These are phyloP conservation scores for Rhamnusium bicolor DNA, from an alignment of 2,888 invertebrate genomes.

Conservation along the genomic window DNA sequence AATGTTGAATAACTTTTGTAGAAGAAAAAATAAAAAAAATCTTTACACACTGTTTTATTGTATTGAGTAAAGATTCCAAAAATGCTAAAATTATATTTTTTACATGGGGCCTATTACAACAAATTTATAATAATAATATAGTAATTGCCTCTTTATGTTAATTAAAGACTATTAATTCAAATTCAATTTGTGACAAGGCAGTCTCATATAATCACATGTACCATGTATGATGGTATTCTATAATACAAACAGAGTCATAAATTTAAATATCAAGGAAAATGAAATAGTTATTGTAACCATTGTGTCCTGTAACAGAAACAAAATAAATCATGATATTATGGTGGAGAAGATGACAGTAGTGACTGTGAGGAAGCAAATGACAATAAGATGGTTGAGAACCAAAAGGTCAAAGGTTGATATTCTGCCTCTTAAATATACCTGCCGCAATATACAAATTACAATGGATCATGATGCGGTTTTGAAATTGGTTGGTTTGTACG, in stretches of 20 bases:
- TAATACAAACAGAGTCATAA: neutral
- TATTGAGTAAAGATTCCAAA: no score
- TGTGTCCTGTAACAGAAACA: constrained; percentile 9
- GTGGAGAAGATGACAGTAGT: constrained; percentile 23
- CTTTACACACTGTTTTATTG: no score
- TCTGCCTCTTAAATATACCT: constrained; percentile 37
- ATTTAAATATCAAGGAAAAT: constrained; percentile 6
- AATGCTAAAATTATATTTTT: no score
- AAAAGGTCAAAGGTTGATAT: constrained; percentile 34
- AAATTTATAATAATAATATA: no score
- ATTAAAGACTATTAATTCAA: no score
- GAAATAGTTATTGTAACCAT: constrained; percentile 11
- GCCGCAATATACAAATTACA: constrained; percentile 16
- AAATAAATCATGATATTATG: constrained; percentile 27
- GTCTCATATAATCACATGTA: no score
- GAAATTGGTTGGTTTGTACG: neutral
- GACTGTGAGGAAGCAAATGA: constrained; percentile 30
- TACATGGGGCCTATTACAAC: no score
- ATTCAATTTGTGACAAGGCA: no score
- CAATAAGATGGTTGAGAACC: constrained; percentile 24
- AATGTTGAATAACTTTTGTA: no score
- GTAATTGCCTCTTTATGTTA: no score
- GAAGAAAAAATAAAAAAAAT: no score
- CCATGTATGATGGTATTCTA: neutral
- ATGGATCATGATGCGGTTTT: constrained; percentile 31